Percentiles rank a stretch among this genome's conserved stretches.
phyloP scores from a whole-genome alignment of 2,113 vertebrate genomes.

The Solea senegalensis region DNA sequence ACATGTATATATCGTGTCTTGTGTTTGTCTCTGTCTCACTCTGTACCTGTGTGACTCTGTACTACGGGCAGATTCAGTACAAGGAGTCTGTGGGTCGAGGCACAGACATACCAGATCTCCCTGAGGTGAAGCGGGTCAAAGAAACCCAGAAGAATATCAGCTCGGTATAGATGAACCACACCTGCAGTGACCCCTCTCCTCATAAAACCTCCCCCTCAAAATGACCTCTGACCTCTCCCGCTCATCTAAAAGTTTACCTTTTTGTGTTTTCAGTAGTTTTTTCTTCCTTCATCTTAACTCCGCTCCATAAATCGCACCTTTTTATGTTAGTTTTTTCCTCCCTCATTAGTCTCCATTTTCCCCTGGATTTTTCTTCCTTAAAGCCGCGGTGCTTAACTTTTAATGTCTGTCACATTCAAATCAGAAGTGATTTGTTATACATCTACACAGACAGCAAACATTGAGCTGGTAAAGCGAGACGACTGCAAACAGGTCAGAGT shows the following conservation, averaged over 20 bases:
- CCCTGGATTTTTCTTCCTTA: background rate
- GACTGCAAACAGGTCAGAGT: too few relatives aligned
- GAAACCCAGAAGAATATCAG: constrained; percentile 99
- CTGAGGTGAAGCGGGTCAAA: constrained; percentile 94
- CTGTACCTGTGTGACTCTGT: constrained; percentile 49
- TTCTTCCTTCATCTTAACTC: constrained; percentile 43
- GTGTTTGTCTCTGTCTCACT: constrained; percentile 42
- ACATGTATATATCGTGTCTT: background rate
- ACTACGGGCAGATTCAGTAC: constrained; percentile 89
- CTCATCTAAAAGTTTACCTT: background rate
- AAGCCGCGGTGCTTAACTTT: too few relatives aligned
- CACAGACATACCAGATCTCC: constrained; percentile 93
- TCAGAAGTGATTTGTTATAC: too few relatives aligned
- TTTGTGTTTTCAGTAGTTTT: constrained; percentile 2
- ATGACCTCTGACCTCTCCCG: constrained; percentile 8
- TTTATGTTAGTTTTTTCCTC: background rate
- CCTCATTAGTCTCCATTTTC: constrained; percentile 2
- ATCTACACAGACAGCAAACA: too few relatives aligned
- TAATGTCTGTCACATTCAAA: too few relatives aligned
- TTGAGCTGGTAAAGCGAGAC: too few relatives aligned
- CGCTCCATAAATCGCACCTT: constrained; percentile 16
- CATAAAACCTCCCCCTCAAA: background rate
- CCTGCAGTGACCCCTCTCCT: too few relatives aligned
- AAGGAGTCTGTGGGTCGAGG: constrained; percentile 93
- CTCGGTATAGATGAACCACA: constrained; percentile 83